A percentile compares a stretch with the other conserved stretches of the same genome.
Conservation (phyloP, 2,113 vertebrate species). For the Alouatta palliata region DNA sequence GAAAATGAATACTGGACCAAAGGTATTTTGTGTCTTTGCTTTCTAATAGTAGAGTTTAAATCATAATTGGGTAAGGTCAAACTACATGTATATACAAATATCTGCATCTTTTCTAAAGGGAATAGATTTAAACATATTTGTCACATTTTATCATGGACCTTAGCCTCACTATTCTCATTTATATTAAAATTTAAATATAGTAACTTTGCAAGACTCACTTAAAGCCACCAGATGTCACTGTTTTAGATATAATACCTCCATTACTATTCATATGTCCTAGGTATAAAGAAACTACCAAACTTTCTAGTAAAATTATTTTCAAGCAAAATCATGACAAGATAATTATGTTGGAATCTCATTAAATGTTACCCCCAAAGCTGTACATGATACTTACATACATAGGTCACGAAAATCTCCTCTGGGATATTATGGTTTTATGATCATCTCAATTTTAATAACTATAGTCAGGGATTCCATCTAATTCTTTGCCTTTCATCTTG, state of each 20-base stretch:
- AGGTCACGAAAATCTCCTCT: background rate
- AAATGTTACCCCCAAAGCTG: background rate
- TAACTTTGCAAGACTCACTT: background rate
- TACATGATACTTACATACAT: background rate
- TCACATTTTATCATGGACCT: background rate
- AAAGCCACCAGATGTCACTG: constrained; percentile 59
- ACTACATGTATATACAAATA: background rate
- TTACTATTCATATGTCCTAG: background rate
- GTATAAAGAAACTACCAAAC: background rate
- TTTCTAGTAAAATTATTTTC: constrained; percentile 4
- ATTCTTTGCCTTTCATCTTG: background rate
- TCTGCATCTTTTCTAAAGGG: background rate
- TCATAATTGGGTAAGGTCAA: background rate
- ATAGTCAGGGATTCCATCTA: background rate
- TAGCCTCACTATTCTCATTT: background rate
- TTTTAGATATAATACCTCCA: constrained; percentile 7
- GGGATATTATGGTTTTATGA: background rate
- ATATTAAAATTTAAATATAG: background rate
- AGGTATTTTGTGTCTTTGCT: background rate
- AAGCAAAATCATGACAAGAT: background rate
- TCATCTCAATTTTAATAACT: background rate
- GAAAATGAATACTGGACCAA: background rate
- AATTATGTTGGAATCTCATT: background rate
- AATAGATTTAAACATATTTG: background rate
- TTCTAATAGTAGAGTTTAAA: background rate